Percentiles rank a stretch among this genome's conserved stretches.
phyloP scores from a whole-genome alignment of 2,888 invertebrate species.

The Dynastes maya region DNA sequence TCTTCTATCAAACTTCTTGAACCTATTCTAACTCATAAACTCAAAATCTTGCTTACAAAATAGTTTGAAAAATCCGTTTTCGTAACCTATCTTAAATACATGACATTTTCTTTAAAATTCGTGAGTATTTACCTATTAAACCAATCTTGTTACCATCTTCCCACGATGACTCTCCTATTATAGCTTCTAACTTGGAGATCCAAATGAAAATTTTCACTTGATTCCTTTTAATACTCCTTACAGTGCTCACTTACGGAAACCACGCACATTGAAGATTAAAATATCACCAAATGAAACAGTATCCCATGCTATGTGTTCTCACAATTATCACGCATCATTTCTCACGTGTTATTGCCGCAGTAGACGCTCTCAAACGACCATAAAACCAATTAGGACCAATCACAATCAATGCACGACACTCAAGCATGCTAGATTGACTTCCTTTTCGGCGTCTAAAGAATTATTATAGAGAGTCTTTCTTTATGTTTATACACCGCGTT shows the following conservation, averaged over 20 bases:
- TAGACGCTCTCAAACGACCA: background rate
- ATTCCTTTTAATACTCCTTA: background rate
- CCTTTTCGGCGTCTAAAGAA: too few relatives aligned
- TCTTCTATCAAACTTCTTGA: too few relatives aligned
- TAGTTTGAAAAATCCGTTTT: too few relatives aligned
- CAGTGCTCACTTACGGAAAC: background rate
- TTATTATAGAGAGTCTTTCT: background rate
- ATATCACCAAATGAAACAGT: background rate
- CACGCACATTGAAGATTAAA: background rate
- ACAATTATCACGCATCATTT: background rate
- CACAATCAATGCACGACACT: background rate
- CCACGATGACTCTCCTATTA: slow-evolving; percentile 23
- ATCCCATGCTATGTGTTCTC: background rate
- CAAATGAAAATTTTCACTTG: background rate
- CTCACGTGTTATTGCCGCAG: background rate
- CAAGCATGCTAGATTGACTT: background rate
- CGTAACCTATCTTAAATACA: too few relatives aligned
- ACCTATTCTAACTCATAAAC: too few relatives aligned
- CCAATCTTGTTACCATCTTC: slow-evolving; percentile 36
- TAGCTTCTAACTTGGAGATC: background rate
- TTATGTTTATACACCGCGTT: background rate
- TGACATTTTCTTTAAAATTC: background rate
- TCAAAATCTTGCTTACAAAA: too few relatives aligned
- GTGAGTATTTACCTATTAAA: slow-evolving; percentile 26
- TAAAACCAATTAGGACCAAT: slow-evolving; percentile 2